Conservation (phyloP, 2,113 vertebrate species). For the sheep (Ovis aries) region DNA sequence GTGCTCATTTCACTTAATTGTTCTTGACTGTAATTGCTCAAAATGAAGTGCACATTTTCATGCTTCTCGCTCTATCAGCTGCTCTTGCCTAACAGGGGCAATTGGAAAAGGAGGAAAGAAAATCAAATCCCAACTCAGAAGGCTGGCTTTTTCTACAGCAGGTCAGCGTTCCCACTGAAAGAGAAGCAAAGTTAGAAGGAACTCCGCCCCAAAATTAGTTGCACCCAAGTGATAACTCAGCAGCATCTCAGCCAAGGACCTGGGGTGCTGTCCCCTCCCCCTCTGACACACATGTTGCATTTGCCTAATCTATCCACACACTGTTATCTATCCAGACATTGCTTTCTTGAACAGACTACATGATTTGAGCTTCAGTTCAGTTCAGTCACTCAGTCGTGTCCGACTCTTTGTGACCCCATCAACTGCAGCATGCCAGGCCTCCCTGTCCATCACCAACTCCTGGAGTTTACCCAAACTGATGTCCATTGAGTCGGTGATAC, state of each 20-base stretch:
- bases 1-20: neutral
- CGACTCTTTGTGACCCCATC: neutral
- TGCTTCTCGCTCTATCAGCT: accelerated
- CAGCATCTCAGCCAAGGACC: neutral
- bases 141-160: accelerated
- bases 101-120: neutral
- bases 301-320: neutral
- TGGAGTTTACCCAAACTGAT: neutral
- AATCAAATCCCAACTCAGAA: neutral
- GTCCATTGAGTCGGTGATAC: neutral
- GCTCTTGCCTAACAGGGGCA: neutral
- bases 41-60: accelerated
- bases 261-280: neutral
- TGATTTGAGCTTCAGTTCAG: neutral
- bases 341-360: neutral
- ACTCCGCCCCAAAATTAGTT: accelerated
- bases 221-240: neutral
- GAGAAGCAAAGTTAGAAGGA: neutral
- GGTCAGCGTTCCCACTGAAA: too few species aligned
- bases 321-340: neutral
- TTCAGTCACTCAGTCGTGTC: neutral
- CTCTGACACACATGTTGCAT: accelerated
- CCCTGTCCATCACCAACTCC: neutral
- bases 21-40: neutral
- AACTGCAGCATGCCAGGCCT: accelerated